phyloP scores from a whole-genome alignment of 2,113 vertebrate genomes.

The human (Homo sapiens) region DNA sequence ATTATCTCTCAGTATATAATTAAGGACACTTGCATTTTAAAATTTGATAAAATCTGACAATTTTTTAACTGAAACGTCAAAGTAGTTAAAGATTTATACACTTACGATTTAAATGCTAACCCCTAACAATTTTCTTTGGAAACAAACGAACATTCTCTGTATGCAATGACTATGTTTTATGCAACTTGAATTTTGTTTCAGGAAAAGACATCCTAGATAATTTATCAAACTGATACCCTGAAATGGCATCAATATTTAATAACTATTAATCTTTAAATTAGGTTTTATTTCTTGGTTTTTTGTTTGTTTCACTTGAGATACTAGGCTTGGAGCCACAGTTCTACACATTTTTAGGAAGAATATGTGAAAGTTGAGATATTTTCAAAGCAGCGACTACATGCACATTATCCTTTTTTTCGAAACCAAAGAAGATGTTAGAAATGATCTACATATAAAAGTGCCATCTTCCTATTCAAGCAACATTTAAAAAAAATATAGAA shows the following conservation, averaged over 20 bases:
- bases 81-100: neutral
- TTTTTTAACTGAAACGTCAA: slow-evolving; percentile 13
- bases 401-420: neutral
- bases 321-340: neutral
- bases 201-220: neutral
- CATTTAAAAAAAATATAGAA: neutral
- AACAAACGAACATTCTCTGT: neutral
- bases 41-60: slow-evolving; percentile 47
- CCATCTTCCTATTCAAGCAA: neutral
- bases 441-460: neutral
- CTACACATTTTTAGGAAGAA: neutral
- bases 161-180: neutral
- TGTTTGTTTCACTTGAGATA: neutral
- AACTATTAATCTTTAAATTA: neutral
- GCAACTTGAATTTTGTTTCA: neutral
- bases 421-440: neutral
- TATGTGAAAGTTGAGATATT: neutral
- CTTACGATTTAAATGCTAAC: neutral
- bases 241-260: neutral
- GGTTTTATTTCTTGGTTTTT: neutral
- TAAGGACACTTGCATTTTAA: slow-evolving; percentile 47
- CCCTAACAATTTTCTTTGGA: neutral
- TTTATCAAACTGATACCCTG: neutral
- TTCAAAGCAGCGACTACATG: neutral
- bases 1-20: slow-evolving; percentile 43